Evolutionary conservation across 2,113 vertebrate genomes (phyloP).

Genomic region (Chitala chitala): DNA sequence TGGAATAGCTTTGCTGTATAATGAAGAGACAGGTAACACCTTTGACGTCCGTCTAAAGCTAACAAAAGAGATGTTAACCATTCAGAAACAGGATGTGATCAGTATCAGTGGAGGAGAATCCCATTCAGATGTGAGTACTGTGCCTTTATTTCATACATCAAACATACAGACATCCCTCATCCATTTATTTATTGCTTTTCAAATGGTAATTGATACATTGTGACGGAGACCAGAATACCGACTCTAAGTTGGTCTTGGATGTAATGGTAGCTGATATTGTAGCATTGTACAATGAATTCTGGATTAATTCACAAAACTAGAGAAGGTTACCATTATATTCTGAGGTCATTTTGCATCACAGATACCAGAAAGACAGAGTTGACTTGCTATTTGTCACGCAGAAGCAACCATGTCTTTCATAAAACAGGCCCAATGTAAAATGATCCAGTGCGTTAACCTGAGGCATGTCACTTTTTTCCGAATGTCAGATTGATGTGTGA

Average conservation of each 20-base stretch:
- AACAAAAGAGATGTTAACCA: slow-evolving; percentile 76
- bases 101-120: slow-evolving; percentile 68
- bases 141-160: slow-evolving; percentile 25
- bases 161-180: slow-evolving; percentile 6
- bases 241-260: neutral
- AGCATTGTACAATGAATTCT: neutral
- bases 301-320: slow-evolving; percentile 9
- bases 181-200: slow-evolving; percentile 16
- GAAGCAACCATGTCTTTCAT: too few species aligned
- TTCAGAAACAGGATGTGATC: slow-evolving; percentile 89
- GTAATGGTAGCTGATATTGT: slow-evolving; percentile 7
- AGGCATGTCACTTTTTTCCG: too few species aligned
- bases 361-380: neutral
- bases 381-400: neutral
- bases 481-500: neutral
- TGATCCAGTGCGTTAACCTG: neutral
- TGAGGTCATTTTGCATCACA: neutral
- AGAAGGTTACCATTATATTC: neutral
- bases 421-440: neutral
- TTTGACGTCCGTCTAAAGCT: slow-evolving; percentile 83
- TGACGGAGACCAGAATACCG: neutral
- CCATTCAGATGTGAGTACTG: slow-evolving; percentile 83
- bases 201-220: slow-evolving; percentile 7
- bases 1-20: slow-evolving; percentile 75
- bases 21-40: slow-evolving; percentile 73